Base-by-base conservation (phyloP, 2,888 invertebrate species). In the Magallana nippona region DNA sequence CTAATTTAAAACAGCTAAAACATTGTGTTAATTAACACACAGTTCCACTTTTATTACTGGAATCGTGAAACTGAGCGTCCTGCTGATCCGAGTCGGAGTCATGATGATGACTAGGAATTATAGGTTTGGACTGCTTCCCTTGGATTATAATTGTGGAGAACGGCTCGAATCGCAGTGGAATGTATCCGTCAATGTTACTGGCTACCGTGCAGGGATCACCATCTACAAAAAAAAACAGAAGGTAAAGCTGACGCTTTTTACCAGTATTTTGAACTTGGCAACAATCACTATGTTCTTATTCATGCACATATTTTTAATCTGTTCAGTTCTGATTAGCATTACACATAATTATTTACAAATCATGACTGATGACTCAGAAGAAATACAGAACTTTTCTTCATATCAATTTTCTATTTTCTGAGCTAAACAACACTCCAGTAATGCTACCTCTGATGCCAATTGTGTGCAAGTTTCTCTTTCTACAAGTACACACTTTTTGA, bases 101-200 rank as follows among this genome's bases (percentile, higher is more conserved):
- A 15, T 81, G 62, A 44, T n/a, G 10, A 22, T 63, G n/a, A n/a
- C 27, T 32, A 10, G 27, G 44, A 62, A 27, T 17, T 62, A 32
- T 62, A 55, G 32, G 22, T 22, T 60, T 19, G 58, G 84, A 79
- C 13, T 88, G 87, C 71, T 87, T 84, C 15, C 92, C 92, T 19
- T 87, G 87, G 63, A 93, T 89, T 22, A 88, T 86, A 10, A 93
- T 83, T 2, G 89, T 90, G 19, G 89, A 86, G n/a, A 89, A 88
- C 11, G 92, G 86, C 10, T 88, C 85, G 85, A 93, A 93, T 84
- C 89, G 89, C 82, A 93, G 83, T 1, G 93, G 93, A 80, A 93
- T 92, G 87, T 93, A 93, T n/a, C 93, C 93, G 87, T 93, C 93
- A 82, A 92, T 89, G 84, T 93, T 93, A 80, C 91, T 86, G 60